Evolutionary conservation across 2,888 invertebrate species (phyloP), one percentile per base, ranked within the genome.

Genomic region (Pocota personata): DNA sequence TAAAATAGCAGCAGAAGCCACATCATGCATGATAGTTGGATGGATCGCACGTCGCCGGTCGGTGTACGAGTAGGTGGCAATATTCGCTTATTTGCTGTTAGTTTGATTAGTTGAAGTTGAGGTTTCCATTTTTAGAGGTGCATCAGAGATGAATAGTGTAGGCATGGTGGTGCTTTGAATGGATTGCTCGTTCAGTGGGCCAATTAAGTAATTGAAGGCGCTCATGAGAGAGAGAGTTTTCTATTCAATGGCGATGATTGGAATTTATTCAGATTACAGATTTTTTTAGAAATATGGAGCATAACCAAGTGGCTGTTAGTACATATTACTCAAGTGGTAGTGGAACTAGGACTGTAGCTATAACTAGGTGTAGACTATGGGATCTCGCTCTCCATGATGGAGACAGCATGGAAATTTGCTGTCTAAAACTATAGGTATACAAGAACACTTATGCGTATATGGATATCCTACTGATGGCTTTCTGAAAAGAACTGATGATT

Each of bases 161-260:
- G 35, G 46, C 16, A 30, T 1, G 8, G 37, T 62, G 19, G 16
- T 19, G 46, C 30, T 32, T 60, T 52, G 32, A 30, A 62, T 48
- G 50, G 37, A 24, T 30, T 40, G 27, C 64, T 58, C 57, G 66
- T 66, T 72, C 76, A 76, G 66, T 86, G 72, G 82, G 76, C 58
- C 82, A 86, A 82, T 86, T 77, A 86, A 50, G 82, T 86, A 77
- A 86, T 86, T 86, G 77, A 86, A 83, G 43, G 62, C 37, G 24
- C 37, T 60, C 24, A 43, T 35, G 8, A 46, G 27, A 37, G 46
- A 21, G 35, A 19, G 32, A 55, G 32, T 52, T 32, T 43, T 16
- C 14, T 16, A 43, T 55, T 60, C 57, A 21, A 30, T 43, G 58
- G 32, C n/a, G 35, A n/a, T 8, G 14, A 62, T 62, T 62, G 43